Conservation (phyloP, 2,888 invertebrate genomes). For the Ectropis crepuscularia region DNA sequence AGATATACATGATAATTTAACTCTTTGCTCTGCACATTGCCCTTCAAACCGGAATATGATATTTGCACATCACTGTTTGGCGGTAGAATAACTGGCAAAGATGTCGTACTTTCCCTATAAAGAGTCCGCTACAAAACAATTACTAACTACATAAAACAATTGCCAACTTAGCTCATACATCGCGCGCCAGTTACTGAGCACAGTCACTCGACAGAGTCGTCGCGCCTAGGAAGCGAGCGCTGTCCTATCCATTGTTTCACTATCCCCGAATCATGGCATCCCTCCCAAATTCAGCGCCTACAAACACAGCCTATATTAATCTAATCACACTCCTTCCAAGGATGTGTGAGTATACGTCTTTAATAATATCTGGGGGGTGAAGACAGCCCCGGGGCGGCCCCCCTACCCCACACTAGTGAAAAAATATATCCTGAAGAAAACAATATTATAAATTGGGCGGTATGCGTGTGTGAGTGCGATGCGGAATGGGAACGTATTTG, state of each 20-base stretch:
- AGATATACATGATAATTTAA: too few relatives aligned
- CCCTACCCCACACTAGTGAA: conserved; percentile 77
- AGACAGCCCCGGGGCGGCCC: conserved; percentile 44
- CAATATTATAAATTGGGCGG: conserved; percentile 84
- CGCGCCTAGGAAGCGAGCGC: conserved; percentile 12
- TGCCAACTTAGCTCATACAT: too few relatives aligned
- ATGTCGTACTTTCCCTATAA: too few relatives aligned
- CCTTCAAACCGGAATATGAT: too few relatives aligned
- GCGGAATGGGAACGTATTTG: conserved; percentile 65
- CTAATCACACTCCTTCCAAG: conserved; percentile 81
- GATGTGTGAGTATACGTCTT: conserved; percentile 84
- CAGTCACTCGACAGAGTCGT: too few relatives aligned
- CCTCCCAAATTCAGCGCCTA: conserved; percentile 33
- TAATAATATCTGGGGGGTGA: conserved; percentile 78
- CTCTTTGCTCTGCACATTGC: too few relatives aligned
- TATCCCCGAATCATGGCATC: conserved; percentile 47
- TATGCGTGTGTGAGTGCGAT: conserved; percentile 61
- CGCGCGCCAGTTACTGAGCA: too few relatives aligned
- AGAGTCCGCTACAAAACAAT: too few relatives aligned
- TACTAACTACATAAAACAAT: too few relatives aligned
- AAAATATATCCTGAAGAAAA: conserved; percentile 84
- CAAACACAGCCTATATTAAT: conserved; percentile 74
- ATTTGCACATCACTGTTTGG: too few relatives aligned
- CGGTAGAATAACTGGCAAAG: too few relatives aligned
- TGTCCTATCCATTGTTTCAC: conserved; percentile 54